A percentile compares a stretch with the other conserved stretches of the same genome.
These are phyloP conservation scores for Anguilla pacifica DNA, from an alignment of 2,797 vertebrate species.

Conservation along the genomic window DNA sequence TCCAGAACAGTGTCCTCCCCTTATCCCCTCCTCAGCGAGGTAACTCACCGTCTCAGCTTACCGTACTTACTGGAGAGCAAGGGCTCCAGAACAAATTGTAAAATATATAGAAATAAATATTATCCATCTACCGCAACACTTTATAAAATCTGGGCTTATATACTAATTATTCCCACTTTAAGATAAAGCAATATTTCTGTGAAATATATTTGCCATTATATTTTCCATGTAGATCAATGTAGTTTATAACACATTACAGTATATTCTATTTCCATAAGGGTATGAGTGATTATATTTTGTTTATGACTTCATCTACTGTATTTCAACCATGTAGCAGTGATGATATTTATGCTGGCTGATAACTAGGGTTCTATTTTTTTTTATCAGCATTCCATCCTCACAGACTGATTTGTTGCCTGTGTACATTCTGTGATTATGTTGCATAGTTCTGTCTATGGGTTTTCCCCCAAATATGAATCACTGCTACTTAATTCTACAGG, in stretches of 20 bases:
- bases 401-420: background rate
- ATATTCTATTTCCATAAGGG: no score
- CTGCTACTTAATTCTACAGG: background rate
- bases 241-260: background rate
- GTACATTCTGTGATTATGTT: background rate
- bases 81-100: background rate
- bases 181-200: no score
- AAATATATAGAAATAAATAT: no score
- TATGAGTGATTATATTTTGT: background rate
- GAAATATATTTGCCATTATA: no score
- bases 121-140: no score
- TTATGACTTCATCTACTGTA: background rate
- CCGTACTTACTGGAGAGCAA: background rate
- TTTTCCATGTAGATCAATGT: background rate
- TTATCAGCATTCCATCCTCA: background rate
- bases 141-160: no score
- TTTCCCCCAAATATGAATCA: background rate
- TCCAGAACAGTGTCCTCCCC: background rate
- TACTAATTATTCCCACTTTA: no score
- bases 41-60: background rate
- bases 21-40: background rate
- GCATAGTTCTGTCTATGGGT: background rate
- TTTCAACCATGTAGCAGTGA: background rate
- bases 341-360: background rate
- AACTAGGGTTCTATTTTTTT: background rate